Evolutionary conservation across 2,113 vertebrate species (phyloP).

Genomic region (Alosa alosa): DNA sequence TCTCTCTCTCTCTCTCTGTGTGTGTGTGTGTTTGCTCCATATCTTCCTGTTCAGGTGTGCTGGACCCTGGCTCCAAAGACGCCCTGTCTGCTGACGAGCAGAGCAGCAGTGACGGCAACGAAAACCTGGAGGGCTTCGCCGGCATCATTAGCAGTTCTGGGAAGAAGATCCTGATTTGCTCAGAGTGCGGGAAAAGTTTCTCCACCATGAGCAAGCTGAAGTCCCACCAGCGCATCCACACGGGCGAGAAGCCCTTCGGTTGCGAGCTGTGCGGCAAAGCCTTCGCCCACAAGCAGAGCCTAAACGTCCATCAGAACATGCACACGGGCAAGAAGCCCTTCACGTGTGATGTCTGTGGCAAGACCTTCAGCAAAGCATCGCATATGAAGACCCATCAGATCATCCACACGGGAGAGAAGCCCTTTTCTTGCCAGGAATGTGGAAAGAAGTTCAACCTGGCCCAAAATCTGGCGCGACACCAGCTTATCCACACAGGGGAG

Average conservation of each 20-base stretch:
- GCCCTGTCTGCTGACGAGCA: slow-evolving; percentile 26
- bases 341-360: slow-evolving; percentile 60
- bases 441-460: slow-evolving; percentile 67
- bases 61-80: slow-evolving; percentile 63
- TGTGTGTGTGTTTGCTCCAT: slow-evolving; percentile 83
- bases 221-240: slow-evolving; percentile 58
- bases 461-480: slow-evolving; percentile 69
- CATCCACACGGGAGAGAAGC: slow-evolving; percentile 66
- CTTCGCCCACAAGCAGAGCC: slow-evolving; percentile 62
- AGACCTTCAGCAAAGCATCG: slow-evolving; percentile 62
- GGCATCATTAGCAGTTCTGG: slow-evolving; percentile 2
- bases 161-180: slow-evolving; percentile 55
- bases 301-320: slow-evolving; percentile 56
- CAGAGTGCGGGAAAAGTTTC: slow-evolving; percentile 60
- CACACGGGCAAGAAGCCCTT: slow-evolving; percentile 61
- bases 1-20: slow-evolving; percentile 56
- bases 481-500: slow-evolving; percentile 57
- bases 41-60: slow-evolving; percentile 82
- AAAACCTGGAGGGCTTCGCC: slow-evolving; percentile 10
- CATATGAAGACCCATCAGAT: slow-evolving; percentile 67
- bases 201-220: slow-evolving; percentile 57
- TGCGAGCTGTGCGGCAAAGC: slow-evolving; percentile 59
- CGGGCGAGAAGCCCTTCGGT: slow-evolving; percentile 55
- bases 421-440: slow-evolving; percentile 61
- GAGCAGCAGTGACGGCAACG: slow-evolving; percentile 9